Evolutionary conservation across 2,797 vertebrate genomes (phyloP), one percentile per base, ranked within the genome.

Genomic region (Prionace glauca): DNA sequence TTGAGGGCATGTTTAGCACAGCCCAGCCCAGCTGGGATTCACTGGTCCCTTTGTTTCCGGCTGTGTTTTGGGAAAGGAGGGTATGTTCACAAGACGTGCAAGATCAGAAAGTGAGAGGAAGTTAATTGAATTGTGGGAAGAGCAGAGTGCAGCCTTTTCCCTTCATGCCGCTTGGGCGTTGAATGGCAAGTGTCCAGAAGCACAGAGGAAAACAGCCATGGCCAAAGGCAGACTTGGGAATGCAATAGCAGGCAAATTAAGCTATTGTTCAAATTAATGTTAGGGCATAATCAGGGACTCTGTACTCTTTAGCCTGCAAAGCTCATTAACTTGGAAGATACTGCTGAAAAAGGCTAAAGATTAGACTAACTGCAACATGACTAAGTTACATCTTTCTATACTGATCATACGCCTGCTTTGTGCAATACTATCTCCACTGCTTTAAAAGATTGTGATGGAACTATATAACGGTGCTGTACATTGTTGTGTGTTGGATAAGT

Each of bases 51-150:
- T 92, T 92, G 90, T 92, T 24, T 12, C 4, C 20, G 16, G 18
- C n/a, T 41, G 90, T 92, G 93, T 95, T 95, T 72, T 77, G 93
- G 45, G 36, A 77, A 77, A n/a, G 5, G 16, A n/a, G 41, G 36
- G 7, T 56, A 72, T 36, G 90, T 95, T 95, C 26, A 56, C 93
- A 77, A 94, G 69, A 22, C 45, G 41, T 69, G 29, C 32, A 65
- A 94, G 29, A 60, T 50, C 71, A 77, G 45, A 77, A 95, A 45
- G 93, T 18, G 32, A 74, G 45, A 95, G 93, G 45, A 77, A 95
- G 93, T 77, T 77, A 74, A 74, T 95, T 95, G 93, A 95, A 95
- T 95, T 95, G 93, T 95, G 93, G 93, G 93, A 77, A 18, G 41
- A 77, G 45, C 93, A 77, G 45, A 32, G 71, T 22, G 41, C 11